These are phyloP conservation scores for Agrilus planipennis DNA, from an alignment of 1,140 invertebrate genomes.

Conservation along the genomic window DNA sequence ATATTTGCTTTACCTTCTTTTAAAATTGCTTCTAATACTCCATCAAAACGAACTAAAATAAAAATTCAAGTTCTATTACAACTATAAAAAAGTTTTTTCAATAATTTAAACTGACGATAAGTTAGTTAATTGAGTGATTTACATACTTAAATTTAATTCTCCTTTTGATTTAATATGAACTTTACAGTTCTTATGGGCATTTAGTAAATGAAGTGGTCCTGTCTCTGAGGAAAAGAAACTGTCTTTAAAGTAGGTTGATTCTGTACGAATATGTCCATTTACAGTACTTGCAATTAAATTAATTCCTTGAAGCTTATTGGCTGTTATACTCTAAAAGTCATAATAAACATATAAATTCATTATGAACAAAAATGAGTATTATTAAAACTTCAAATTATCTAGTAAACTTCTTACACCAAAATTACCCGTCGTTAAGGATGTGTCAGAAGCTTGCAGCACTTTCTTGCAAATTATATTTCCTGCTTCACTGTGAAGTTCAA, in stretches of 20 bases:
- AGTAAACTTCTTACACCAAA: conserved; percentile 15
- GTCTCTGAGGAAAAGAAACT: conserved; percentile 15
- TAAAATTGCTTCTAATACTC: conserved; percentile 11
- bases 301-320: conserved; percentile 16
- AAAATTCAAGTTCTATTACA: neutral
- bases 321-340: conserved; percentile 16
- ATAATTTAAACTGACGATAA: neutral
- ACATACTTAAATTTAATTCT: conserved; percentile 16
- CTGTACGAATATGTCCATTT: conserved; percentile 15
- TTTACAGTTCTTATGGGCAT: conserved; percentile 19
- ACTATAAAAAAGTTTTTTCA: neutral
- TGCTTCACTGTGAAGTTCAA: too few species aligned
- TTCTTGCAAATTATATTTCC: conserved; percentile 21
- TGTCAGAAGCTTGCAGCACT: conserved; percentile 14
- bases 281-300: conserved; percentile 12
- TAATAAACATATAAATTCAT: conserved; percentile 1
- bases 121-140: neutral
- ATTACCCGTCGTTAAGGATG: conserved; percentile 10
- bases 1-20: conserved; percentile 18
- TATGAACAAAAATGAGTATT: neutral
- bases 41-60: conserved; percentile 22
- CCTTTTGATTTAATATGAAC: conserved; percentile 16
- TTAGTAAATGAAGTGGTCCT: conserved; percentile 18
- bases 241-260: conserved; percentile 20
- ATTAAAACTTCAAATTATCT: neutral